Base-by-base conservation (phyloP, 2,888 invertebrate species). In the Nephrotoma appendiculata region DNA sequence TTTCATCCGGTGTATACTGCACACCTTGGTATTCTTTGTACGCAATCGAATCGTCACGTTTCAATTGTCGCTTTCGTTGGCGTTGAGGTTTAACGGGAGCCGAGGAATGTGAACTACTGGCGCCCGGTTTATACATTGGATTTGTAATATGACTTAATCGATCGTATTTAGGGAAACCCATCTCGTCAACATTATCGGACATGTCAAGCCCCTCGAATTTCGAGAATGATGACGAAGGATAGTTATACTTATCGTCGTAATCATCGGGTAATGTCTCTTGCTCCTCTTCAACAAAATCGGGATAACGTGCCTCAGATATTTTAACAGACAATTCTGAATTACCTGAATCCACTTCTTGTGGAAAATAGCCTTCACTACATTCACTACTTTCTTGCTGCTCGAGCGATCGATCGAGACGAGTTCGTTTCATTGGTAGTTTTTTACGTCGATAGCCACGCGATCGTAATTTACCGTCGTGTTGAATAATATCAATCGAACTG, bases 361-460 rank as follows among this genome's bases (percentile, higher is more conserved):
- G 95, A 87, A 94, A 91, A 90, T 95, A 95, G 86, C 95, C 95
- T 89, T 95, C 95, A 0, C 94, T 94, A 89, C 94, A 94, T 89
- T 94, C 94, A 0, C 94, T 94, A 88, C 94, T 94, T 89, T 94
- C 94, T 90, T 93, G 92, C 85, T 94, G 93, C 87, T 94, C 92
- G 83, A 90, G 88, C 6, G 91, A 88, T 85, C 90, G 90, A 84
- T 91, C 89, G 41, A 89, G 88, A 86, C 91, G 89, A 88, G 90
- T 89, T 11, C 91, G 90, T 87, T 93, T 89, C 89, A 90, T 88
- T 89, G 92, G 90, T 85, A 90, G 92, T 86, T 95, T 93, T 89
- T 94, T 94, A 87, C 95, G 93, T 87, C 95, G 93, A 89, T 95
- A 95, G 0, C 95, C 95, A 86, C 94, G 93, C 91, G 93, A 94